A percentile compares a stretch with the other conserved stretches of the same genome.
phyloP scores from a whole-genome alignment of 2,888 invertebrate genomes.

The Apantesis nais region DNA sequence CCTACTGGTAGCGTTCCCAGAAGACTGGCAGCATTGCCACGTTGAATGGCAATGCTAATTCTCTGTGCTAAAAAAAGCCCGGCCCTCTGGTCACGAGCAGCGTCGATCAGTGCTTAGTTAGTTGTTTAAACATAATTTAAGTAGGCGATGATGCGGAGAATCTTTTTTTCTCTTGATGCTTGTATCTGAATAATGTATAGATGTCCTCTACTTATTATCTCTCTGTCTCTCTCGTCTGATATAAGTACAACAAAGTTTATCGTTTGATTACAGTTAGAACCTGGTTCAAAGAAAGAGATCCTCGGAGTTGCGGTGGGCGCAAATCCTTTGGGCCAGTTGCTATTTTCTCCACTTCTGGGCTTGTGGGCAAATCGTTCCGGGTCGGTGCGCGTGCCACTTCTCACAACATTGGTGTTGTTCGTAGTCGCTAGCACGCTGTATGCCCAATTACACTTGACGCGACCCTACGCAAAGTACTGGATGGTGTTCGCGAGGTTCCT shows the following conservation, averaged over 20 bases:
- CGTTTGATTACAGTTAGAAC: conserved; percentile 87
- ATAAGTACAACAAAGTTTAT: neutral
- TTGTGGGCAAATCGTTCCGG: conserved; percentile 93
- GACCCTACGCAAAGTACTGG: conserved; percentile 88
- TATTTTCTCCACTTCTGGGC: conserved; percentile 93
- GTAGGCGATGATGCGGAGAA: too few species aligned
- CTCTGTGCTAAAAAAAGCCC: too few species aligned
- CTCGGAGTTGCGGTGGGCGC: conserved; percentile 94
- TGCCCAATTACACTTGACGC: conserved; percentile 90
- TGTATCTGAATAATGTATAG: too few species aligned
- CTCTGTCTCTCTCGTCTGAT: neutral
- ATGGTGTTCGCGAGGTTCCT: conserved; percentile 92
- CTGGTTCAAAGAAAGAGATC: conserved; percentile 91
- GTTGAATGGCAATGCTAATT: too few species aligned
- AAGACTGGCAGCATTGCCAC: too few species aligned
- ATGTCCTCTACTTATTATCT: too few species aligned
- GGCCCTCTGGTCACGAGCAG: too few species aligned
- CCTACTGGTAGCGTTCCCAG: too few species aligned
- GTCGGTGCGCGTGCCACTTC: conserved; percentile 89
- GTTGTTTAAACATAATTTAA: too few species aligned
- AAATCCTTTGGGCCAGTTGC: conserved; percentile 94
- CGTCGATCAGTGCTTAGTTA: too few species aligned
- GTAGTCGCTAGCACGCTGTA: conserved; percentile 90
- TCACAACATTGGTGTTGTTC: conserved; percentile 89
- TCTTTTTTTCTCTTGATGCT: too few species aligned